Percentiles rank a stretch among this genome's conserved stretches.
Conservation (phyloP, 2,113 vertebrate genomes). For the Rhagologus leucostigma region DNA sequence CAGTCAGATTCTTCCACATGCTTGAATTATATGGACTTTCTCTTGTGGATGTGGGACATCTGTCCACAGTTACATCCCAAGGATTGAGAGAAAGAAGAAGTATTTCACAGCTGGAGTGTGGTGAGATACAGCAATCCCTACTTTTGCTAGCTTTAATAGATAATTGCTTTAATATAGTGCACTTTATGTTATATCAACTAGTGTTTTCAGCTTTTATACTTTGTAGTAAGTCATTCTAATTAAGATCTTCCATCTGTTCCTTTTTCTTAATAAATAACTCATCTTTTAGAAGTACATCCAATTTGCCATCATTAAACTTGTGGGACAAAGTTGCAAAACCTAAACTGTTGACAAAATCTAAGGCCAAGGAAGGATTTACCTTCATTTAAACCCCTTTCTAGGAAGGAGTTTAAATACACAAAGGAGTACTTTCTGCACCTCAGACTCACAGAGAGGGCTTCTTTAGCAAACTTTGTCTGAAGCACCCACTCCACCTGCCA, state of each 20-base stretch:
- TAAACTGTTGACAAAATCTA: neutral
- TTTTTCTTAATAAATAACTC: neutral
- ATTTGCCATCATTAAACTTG: neutral
- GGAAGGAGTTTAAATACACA: neutral
- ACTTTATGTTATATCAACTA: neutral
- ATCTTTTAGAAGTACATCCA: neutral
- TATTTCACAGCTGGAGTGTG: neutral
- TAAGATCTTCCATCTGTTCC: neutral
- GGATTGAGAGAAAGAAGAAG: neutral
- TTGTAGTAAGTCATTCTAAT: neutral
- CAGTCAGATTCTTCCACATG: neutral
- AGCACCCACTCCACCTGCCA: neutral
- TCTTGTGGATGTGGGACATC: neutral
- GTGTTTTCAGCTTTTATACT: neutral
- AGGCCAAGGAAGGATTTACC: neutral
- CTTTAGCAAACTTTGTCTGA: neutral
- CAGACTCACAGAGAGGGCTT: neutral
- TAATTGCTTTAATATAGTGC: neutral
- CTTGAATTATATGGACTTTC: neutral
- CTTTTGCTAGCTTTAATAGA: neutral
- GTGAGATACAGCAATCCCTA: neutral
- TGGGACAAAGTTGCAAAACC: neutral
- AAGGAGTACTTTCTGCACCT: neutral
- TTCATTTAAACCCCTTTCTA: neutral
- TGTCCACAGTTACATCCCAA: neutral